These are phyloP conservation scores for Cosmopolites sordidus DNA, from an alignment of 2,888 invertebrate genomes.

Conservation along the genomic window DNA sequence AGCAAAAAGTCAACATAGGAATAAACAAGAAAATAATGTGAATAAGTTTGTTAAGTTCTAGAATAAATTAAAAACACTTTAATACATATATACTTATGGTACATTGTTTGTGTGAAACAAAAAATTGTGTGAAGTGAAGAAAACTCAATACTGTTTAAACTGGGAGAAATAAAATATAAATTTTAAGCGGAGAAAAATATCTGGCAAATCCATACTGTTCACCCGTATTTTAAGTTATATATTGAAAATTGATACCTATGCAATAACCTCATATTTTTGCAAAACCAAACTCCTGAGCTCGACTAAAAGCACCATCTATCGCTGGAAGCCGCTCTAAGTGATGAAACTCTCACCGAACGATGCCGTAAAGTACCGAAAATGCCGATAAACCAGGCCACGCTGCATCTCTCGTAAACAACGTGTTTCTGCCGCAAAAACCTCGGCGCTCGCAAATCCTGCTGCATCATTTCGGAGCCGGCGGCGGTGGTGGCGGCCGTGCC, in stretches of 20 bases:
- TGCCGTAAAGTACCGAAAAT: constrained; percentile 1
- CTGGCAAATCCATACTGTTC: too few relatives aligned
- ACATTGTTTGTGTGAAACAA: too few relatives aligned
- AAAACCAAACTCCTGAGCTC: not conserved
- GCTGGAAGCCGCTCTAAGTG: not conserved
- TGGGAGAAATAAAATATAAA: too few relatives aligned
- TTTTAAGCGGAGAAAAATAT: too few relatives aligned
- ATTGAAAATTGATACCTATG: not conserved
- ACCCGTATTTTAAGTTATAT: too few relatives aligned
- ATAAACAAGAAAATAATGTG: too few relatives aligned
- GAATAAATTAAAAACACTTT: too few relatives aligned
- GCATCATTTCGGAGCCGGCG: constrained; percentile 10
- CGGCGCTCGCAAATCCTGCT: constrained; percentile 47
- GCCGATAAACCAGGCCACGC: constrained; percentile 6
- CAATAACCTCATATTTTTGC: not conserved
- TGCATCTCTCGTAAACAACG: constrained; percentile 33
- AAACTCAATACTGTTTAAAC: too few relatives aligned
- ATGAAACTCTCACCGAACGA: not conserved
- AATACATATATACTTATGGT: too few relatives aligned
- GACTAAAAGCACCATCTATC: constrained; percentile 1
- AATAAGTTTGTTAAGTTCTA: too few relatives aligned
- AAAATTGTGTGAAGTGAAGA: too few relatives aligned
- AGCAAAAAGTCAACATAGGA: too few relatives aligned
- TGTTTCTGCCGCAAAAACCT: constrained; percentile 53
- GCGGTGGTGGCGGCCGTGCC: constrained; percentile 21